phyloP scores from a whole-genome alignment of 2,888 invertebrate species.

The Sarcophaga rosellei region DNA sequence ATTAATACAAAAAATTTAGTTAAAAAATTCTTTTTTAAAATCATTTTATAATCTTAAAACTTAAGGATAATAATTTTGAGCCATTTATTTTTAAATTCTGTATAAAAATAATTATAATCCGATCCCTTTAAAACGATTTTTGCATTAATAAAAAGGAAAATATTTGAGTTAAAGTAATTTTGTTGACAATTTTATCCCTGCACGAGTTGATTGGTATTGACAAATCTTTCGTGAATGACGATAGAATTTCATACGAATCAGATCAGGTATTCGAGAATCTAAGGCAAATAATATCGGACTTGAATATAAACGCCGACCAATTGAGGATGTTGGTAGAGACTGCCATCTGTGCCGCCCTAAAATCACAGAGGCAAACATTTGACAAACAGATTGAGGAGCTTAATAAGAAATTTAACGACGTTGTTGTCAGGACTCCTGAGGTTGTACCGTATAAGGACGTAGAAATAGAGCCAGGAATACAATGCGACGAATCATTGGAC shows the following conservation, averaged over 20 bases:
- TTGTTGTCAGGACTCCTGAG: conserved; percentile 8
- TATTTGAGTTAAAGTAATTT: neutral
- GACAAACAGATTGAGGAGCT: conserved; percentile 17
- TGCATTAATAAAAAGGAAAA: too few relatives aligned
- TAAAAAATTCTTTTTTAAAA: too few relatives aligned
- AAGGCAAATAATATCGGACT: neutral
- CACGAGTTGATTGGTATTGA: conserved; percentile 1
- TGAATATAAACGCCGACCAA: neutral
- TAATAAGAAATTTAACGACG: conserved; percentile 5
- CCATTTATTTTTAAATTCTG: too few relatives aligned
- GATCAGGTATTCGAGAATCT: neutral
- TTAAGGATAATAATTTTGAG: too few relatives aligned
- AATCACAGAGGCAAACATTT: conserved; percentile 1
- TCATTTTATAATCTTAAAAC: too few relatives aligned
- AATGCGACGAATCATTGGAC: conserved; percentile 24
- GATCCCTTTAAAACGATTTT: too few relatives aligned
- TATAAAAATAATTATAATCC: too few relatives aligned
- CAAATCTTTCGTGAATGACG: conserved; percentile 3
- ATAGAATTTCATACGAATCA: neutral
- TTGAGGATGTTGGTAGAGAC: neutral
- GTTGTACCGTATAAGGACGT: conserved; percentile 10
- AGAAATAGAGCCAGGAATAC: conserved; percentile 17
- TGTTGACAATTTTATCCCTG: neutral
- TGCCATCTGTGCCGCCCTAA: conserved; percentile 6
- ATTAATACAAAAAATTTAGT: too few relatives aligned